These are phyloP conservation scores for Calidris pygmaea DNA, from an alignment of 2,113 vertebrate genomes.

Conservation along the genomic window DNA sequence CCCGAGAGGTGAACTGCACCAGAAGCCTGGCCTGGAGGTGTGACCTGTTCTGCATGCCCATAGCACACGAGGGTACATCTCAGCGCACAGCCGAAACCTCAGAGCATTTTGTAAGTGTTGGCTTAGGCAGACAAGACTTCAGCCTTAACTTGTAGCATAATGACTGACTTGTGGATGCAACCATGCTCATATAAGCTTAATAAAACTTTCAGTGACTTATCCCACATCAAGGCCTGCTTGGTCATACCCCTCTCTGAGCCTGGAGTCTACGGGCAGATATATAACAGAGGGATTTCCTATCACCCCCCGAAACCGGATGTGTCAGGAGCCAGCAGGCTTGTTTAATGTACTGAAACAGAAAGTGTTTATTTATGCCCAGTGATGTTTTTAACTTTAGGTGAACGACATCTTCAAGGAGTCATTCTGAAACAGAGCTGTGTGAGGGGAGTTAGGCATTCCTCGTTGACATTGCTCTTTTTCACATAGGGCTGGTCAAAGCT, in stretches of 20 bases:
- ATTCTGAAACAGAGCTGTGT: background rate
- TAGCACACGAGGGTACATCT: accelerated
- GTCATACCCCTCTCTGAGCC: accelerated
- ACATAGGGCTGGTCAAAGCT: background rate
- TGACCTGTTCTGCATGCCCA: background rate
- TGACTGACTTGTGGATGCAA: background rate
- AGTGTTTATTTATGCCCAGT: background rate
- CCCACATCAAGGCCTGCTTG: background rate
- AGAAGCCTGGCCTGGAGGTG: background rate
- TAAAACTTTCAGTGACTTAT: background rate
- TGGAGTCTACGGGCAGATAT: background rate
- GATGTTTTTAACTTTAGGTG: background rate
- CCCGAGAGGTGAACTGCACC: background rate
- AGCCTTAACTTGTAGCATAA: background rate
- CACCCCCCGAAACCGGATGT: background rate
- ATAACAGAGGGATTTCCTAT: background rate
- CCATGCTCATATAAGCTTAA: background rate
- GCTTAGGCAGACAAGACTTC: background rate
- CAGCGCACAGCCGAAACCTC: background rate
- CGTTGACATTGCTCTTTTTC: background rate
- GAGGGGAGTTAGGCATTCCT: background rate
- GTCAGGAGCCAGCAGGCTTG: background rate
- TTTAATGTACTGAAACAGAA: background rate
- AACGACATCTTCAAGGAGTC: background rate
- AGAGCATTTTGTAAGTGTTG: accelerated